Evolutionary conservation across 2,888 invertebrate genomes (phyloP), one percentile per base, ranked within the genome.

Genomic region (Choreutis nemorana): DNA sequence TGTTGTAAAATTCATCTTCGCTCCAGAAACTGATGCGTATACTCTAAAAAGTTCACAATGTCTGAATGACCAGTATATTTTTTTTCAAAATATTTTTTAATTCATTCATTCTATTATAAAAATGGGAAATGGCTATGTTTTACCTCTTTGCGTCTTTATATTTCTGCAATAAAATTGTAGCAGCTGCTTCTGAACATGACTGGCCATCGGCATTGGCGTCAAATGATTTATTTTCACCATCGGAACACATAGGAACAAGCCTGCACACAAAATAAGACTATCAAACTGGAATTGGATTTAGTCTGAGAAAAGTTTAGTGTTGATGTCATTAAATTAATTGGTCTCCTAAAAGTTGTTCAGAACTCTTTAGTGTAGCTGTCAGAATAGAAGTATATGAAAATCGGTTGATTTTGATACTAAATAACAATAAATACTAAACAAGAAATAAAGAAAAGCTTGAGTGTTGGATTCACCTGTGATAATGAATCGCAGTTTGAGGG

Each of bases 161-260:
- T 44, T 82, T 87, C 59, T 92, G 91, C 5, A 92, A 50, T 34
- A 85, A 83, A 2, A 90, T 40, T 1, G 83, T 81, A 24, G 79
- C 81, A 3, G 89, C 60, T 0, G 87, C 83, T 62, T 92, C 92
- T 23, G 89, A 85, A 24, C 89, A 79, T 0, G 83, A 84, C 42
- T 88, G 90, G 0, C 93, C 93, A 44, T 86, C 78, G 2, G 87
- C 90, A 30, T 85, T 77, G 27, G 84, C 82, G 60, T 97, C 96
- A 55, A 97, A 97, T 0, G 90, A 87, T 46, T 90, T 91, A 46
- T 94, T 95, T 39, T 82, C 83, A 1, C 96, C 96, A 40, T 94
- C 90, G 3, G 73, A 60, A 11, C 91, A 87, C 6, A 96, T 63
- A 3, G 37, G 40, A 29, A 60, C 45, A 12, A 50, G 46, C 42